Base-by-base conservation (phyloP, 64 coral and sea anemone species). In the Montipora sp. region DNA sequence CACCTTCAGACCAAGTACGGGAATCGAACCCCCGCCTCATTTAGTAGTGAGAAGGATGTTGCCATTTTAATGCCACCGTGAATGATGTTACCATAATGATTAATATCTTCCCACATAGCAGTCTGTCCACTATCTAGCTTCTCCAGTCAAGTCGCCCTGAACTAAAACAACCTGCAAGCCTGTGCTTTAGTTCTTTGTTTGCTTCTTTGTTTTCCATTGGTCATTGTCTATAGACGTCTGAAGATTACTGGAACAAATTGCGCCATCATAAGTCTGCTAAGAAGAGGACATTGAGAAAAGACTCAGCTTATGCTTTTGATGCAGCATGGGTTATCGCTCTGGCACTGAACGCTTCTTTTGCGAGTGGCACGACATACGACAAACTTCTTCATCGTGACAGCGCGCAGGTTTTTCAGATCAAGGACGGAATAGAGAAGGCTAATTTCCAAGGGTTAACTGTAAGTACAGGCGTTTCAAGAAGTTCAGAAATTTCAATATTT, bases 301-400 rank as follows among this genome's bases (percentile, higher is more conserved):
- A 90, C 10, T 57, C 95, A 11, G 78, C 95, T 0, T 96, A 91
- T 75, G 85, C 83, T 7, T 96, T 96, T 60, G 95, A 96, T 77
- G 47, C 83, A 4, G 90, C 94, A 57, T 96, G 92, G 92, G 75
- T 79, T 2, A 77, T 89, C 3, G 95, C 92, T 46, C 18, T 94
- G 9, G 78, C 92, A 12, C 88, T 96, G 70, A 51, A 85, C 23
- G 44, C 82, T 47, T 22, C 82, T 12, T 49, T 85, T 20, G 63
- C 46, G 3, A 66, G 71, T 7, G 82, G 65, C 12, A 50, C 71
- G 82, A 71, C 36, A 22, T 85, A 85, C 20, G 82, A 85, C 44
- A 70, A 22, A 10, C 82, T 85, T 51, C 46, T 51, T 3, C 50
- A 48, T 18, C 82, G 61, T 4, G n/a, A 9, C 16, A 21, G 10